phyloP scores from a whole-genome alignment of 2,888 invertebrate genomes.

The Chloroclysta siterata region DNA sequence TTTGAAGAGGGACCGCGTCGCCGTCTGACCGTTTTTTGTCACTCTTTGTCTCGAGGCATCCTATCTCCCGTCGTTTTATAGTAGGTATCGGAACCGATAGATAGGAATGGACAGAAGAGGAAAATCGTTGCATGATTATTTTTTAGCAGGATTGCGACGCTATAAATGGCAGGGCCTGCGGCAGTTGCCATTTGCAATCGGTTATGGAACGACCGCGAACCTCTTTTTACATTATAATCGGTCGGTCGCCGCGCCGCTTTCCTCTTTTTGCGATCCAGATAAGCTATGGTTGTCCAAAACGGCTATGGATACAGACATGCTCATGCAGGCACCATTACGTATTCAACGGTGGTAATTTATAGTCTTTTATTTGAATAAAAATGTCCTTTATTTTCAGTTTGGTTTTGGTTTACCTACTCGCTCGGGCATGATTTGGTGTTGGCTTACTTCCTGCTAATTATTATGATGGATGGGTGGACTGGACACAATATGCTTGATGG shows the following conservation, averaged over 20 bases:
- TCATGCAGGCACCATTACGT: constrained; percentile 44
- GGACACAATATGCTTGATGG: constrained; percentile 32
- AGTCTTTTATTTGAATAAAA: constrained; percentile 28
- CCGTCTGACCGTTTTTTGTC: constrained; percentile 55
- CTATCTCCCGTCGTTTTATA: constrained; percentile 60
- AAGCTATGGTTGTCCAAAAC: constrained; percentile 64
- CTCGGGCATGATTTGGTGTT: constrained; percentile 34
- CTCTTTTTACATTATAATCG: constrained; percentile 84
- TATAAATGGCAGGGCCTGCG: constrained; percentile 80
- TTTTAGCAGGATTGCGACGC: constrained; percentile 81
- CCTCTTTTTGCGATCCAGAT: constrained; percentile 69
- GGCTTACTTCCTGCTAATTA: constrained; percentile 45
- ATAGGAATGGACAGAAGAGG: constrained; percentile 66
- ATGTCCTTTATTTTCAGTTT: constrained; percentile 10
- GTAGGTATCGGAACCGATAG: constrained; percentile 60
- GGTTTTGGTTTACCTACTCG: constrained; percentile 16
- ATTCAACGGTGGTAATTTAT: constrained; percentile 42
- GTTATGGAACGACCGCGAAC: constrained; percentile 82
- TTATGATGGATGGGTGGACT: constrained; percentile 41
- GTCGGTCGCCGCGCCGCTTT: constrained; percentile 69
- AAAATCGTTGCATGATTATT: constrained; percentile 74
- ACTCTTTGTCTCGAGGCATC: constrained; percentile 61
- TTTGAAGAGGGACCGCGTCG: constrained; percentile 57
- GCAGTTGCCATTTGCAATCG: constrained; percentile 83
- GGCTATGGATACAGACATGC: constrained; percentile 62